These are phyloP conservation scores for Drosophila ficusphila DNA, from an alignment of 1,140 invertebrate species.

Conservation along the genomic window DNA sequence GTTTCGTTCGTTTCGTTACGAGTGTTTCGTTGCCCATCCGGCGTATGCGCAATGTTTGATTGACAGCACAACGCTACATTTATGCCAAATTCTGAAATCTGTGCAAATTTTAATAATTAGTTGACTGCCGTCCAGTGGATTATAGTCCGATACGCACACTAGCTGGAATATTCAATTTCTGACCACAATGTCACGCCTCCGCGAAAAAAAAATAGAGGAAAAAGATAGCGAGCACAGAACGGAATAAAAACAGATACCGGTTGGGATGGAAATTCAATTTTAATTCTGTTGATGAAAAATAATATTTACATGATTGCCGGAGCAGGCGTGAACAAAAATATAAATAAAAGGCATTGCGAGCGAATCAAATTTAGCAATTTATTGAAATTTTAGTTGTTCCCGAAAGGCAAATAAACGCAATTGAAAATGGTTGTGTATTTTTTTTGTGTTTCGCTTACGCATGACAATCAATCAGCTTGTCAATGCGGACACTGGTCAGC, in stretches of 20 bases:
- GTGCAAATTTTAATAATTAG: constrained; percentile 69
- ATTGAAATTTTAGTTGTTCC: constrained; percentile 50
- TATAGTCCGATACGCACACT: constrained; percentile 8
- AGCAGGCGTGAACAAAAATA: constrained; percentile 1
- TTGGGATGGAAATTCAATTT: constrained; percentile 52
- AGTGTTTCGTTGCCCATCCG: constrained; percentile 13
- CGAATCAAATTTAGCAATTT: constrained; percentile 58
- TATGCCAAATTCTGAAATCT: constrained; percentile 37
- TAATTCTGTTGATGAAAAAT: constrained; percentile 64
- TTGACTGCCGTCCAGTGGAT: constrained; percentile 41
- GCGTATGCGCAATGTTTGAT: constrained; percentile 36
- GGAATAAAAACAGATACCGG: constrained; percentile 6
- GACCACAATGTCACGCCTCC: constrained; percentile 45
- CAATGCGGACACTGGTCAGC: constrained; percentile 18
- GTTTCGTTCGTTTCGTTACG: constrained; percentile 2
- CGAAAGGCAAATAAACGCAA: constrained; percentile 49
- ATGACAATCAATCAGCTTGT: constrained; percentile 67
- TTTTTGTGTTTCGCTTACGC: constrained; percentile 11
- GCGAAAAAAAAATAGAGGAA: constrained; percentile 21
- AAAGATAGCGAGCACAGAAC: background rate
- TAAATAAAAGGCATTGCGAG: constrained; percentile 25
- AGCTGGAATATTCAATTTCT: constrained; percentile 38
- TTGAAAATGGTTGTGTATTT: constrained; percentile 18
- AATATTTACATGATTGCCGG: constrained; percentile 56
- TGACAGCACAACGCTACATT: constrained; percentile 26